Percentiles rank a stretch among this genome's conserved stretches.
Conservation (phyloP, 2,113 vertebrate genomes). For the Crotalus horridus region DNA sequence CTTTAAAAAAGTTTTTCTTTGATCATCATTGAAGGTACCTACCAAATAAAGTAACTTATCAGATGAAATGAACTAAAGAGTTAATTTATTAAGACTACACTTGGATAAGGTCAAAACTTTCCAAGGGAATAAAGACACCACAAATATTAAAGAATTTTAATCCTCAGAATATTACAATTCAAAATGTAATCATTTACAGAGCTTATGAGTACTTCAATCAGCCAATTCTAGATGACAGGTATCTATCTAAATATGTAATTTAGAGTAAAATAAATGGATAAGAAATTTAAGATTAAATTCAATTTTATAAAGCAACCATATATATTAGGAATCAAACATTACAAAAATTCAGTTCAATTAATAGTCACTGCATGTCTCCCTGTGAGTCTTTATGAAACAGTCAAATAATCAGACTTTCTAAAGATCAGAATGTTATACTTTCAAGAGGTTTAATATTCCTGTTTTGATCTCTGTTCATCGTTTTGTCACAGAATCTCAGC, state of each 20-base stretch:
- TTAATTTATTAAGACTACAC: constrained; percentile 25
- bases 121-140: background rate
- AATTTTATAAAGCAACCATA: background rate
- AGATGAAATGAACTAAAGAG: background rate
- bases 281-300: background rate
- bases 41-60: constrained; percentile 18
- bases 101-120: constrained; percentile 7
- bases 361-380: background rate
- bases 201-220: background rate
- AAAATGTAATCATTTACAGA: background rate
- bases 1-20: constrained; percentile 17
- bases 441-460: too few species aligned
- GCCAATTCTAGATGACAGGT: background rate
- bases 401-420: background rate
- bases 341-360: background rate
- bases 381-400: background rate
- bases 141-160: background rate
- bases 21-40: constrained; percentile 5
- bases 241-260: background rate
- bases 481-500: background rate
- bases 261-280: background rate
- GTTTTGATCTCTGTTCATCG: background rate
- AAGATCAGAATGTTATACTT: too few species aligned
- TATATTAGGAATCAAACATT: background rate
- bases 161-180: background rate